Percentiles rank a stretch among this genome's conserved stretches.
phyloP scores from a whole-genome alignment of 2,113 vertebrate genomes.

The Talpa occidentalis region DNA sequence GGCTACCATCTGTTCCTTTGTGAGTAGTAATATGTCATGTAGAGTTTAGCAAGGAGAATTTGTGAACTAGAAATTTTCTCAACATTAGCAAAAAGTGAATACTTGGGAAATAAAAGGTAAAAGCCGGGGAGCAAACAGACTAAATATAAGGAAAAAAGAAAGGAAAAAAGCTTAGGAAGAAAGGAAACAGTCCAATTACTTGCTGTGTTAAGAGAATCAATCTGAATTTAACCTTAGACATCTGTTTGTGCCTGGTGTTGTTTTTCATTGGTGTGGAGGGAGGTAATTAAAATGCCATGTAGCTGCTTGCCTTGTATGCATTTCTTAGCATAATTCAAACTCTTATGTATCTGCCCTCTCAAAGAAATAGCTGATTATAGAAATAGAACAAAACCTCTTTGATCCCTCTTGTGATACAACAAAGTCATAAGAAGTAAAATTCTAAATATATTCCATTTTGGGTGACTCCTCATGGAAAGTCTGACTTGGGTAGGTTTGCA shows the following conservation, averaged over 20 bases:
- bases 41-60: constrained; percentile 9
- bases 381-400: constrained; percentile 76
- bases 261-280: constrained; percentile 31
- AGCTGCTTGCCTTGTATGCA: constrained; percentile 65
- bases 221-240: constrained; percentile 58
- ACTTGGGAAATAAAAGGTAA: constrained; percentile 17
- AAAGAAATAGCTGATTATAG: constrained; percentile 78
- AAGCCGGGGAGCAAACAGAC: background rate
- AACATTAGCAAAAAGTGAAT: constrained; percentile 42
- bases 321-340: constrained; percentile 77
- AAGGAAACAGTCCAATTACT: constrained; percentile 57
- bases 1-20: constrained; percentile 14
- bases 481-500: constrained; percentile 18
- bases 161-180: background rate
- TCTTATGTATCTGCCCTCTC: constrained; percentile 70
- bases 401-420: constrained; percentile 68
- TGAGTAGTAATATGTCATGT: constrained; percentile 19
- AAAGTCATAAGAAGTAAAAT: constrained; percentile 68
- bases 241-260: constrained; percentile 61
- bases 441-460: constrained; percentile 49
- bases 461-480: constrained; percentile 32
- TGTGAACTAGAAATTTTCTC: constrained; percentile 29
- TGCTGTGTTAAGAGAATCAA: constrained; percentile 48
- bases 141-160: background rate
- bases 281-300: constrained; percentile 76